These are phyloP conservation scores for Entomobrya multifasciata DNA, from an alignment of 2,888 invertebrate species.

Conservation along the genomic window DNA sequence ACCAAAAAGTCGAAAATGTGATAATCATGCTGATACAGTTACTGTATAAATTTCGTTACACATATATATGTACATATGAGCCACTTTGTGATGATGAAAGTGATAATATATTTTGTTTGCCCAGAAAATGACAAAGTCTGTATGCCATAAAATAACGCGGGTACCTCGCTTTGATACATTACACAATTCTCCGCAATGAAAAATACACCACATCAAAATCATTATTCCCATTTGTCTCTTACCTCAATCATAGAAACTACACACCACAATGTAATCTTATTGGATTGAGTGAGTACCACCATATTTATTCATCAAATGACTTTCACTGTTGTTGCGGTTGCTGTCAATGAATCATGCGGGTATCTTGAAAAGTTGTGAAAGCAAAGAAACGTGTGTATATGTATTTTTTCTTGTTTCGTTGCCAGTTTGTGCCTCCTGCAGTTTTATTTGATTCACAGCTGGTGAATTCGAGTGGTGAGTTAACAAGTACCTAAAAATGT, in stretches of 20 bases:
- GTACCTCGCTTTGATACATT: too few species aligned
- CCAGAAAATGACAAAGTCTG: too few species aligned
- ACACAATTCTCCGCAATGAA: conserved; percentile 1
- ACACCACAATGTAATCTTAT: conserved; percentile 9
- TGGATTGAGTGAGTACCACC: neutral
- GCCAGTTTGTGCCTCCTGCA: conserved; percentile 47
- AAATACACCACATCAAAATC: conserved; percentile 54
- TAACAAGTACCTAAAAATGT: conserved; percentile 25
- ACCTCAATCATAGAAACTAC: neutral
- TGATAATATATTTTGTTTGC: too few species aligned
- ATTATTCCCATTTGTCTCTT: conserved; percentile 59
- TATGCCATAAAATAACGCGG: too few species aligned
- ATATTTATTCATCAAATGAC: conserved; percentile 28
- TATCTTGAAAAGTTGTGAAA: neutral
- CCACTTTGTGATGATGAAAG: too few species aligned
- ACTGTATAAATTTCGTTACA: too few species aligned
- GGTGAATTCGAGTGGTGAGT: conserved; percentile 32
- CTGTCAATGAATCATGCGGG: conserved; percentile 45
- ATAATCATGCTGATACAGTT: too few species aligned
- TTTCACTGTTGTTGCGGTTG: conserved; percentile 27
- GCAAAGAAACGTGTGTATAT: too few species aligned
- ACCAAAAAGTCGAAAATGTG: too few species aligned
- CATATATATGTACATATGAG: too few species aligned
- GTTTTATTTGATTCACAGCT: conserved; percentile 45
- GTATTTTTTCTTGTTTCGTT: conserved; percentile 20